phyloP scores from a whole-genome alignment of 2,113 vertebrate genomes.

The Nannospalax galili region DNA sequence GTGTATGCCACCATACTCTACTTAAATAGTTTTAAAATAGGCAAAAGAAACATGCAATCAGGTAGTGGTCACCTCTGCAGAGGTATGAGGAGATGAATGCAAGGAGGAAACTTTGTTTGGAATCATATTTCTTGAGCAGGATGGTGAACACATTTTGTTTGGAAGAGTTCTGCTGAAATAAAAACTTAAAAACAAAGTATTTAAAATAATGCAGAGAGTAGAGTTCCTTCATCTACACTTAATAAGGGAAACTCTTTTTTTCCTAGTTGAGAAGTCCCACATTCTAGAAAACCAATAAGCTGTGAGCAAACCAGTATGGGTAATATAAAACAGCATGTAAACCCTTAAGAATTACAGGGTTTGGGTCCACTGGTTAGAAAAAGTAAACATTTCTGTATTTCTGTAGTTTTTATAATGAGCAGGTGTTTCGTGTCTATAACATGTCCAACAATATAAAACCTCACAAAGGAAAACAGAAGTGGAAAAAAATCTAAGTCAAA shows the following conservation, averaged over 20 bases:
- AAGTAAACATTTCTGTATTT: neutral
- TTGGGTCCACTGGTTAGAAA: neutral
- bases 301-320: neutral
- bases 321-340: neutral
- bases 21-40: neutral
- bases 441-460: neutral
- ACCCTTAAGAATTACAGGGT: conserved; percentile 19
- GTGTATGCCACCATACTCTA: no score
- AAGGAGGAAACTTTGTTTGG: neutral
- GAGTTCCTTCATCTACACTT: neutral
- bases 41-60: neutral
- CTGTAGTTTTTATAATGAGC: neutral
- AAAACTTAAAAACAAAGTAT: conserved; percentile 32
- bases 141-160: neutral
- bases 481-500: conserved; percentile 24
- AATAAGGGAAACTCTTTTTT: neutral
- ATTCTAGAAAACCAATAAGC: neutral
- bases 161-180: neutral
- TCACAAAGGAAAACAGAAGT: neutral
- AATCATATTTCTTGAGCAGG: neutral
- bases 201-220: conserved; percentile 8
- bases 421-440: neutral
- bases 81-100: neutral
- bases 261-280: neutral
- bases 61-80: neutral